Evolutionary conservation across 2,888 invertebrate genomes (phyloP), one percentile per base, ranked within the genome.

Genomic region (Tholera decimalis): DNA sequence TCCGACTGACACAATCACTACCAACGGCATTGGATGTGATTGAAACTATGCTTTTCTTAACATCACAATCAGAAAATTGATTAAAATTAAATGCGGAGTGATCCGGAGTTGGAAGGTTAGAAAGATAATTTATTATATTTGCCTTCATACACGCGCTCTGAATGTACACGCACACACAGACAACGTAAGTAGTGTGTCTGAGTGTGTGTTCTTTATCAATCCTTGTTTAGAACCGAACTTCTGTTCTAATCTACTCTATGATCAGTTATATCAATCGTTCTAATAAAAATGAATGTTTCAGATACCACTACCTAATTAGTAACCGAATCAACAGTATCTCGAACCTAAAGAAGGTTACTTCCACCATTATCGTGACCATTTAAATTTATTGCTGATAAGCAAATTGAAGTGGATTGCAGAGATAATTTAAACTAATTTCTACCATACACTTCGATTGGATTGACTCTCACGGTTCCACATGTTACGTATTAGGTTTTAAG

Each of bases 341-440:
- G 58, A 33, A 69, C 73, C 50, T 68, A 50, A 60, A 58, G 60
- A 80, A 60, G 79, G 53, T 80, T 59, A 79, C 74, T 68, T 37
- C 15, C 28, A 35, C 54, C 35, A 60, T 73, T 79, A 86, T 82
- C 85, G 67, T 26, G 67, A 73, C 77, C 77, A 79, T 84, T 83
- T 79, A 78, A 80, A 80, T 84, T 85, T 81, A 86, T 79, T 60
- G 30, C 71, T 74, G 84, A 86, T 86, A 86, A 83, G 73, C 57
- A 66, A 80, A 80, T 79, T 80, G 56, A 78, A 83, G 66, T 67
- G 73, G 75, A 71, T 71, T 54, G 73, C 61, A 43, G 1, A 83
- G 82, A 83, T 85, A 81, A 41, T 54, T 75, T 71, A 78, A 76
- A 84, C 80, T 78, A 84, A 83, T 83, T 84, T 73, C 77, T 63